phyloP scores from a whole-genome alignment of 1,140 invertebrate genomes.

The Andrena cerasifolii region DNA sequence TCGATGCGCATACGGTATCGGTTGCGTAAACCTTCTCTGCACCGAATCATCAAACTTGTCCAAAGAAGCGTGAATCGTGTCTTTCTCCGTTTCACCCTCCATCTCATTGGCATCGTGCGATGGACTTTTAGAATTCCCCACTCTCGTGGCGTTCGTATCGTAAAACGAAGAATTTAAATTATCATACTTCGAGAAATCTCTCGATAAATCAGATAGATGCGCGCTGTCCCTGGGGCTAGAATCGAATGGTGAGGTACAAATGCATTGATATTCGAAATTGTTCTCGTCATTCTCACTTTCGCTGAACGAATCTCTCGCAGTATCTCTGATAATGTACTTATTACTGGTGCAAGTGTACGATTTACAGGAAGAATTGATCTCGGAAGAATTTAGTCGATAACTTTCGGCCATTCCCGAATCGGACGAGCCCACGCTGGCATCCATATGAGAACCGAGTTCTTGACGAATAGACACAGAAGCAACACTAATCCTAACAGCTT shows the following conservation, averaged over 20 bases:
- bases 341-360: conserved; percentile 57
- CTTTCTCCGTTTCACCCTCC: conserved; percentile 4
- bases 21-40: conserved; percentile 66
- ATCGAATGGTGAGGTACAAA: conserved; percentile 88
- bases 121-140: no score
- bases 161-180: not conserved
- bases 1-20: conserved; percentile 63
- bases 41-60: conserved; percentile 29
- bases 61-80: not conserved
- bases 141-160: not conserved
- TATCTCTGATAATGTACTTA: conserved; percentile 39
- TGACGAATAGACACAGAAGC: no score
- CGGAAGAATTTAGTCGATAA: conserved; percentile 80
- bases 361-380: conserved; percentile 73
- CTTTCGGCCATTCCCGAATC: conserved; percentile 93
- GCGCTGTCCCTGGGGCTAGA: conserved; percentile 84
- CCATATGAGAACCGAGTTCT: conserved; percentile 9
- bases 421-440: conserved; percentile 84
- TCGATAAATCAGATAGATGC: conserved; percentile 49
- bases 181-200: conserved; percentile 41
- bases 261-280: conserved; percentile 87
- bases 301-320: conserved; percentile 63
- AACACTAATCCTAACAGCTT: not conserved
- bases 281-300: conserved; percentile 85
- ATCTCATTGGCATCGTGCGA: not conserved